Evolutionary conservation across 1,140 invertebrate genomes (phyloP), one percentile per base, ranked within the genome.

Genomic region (Papilio glaucus): DNA sequence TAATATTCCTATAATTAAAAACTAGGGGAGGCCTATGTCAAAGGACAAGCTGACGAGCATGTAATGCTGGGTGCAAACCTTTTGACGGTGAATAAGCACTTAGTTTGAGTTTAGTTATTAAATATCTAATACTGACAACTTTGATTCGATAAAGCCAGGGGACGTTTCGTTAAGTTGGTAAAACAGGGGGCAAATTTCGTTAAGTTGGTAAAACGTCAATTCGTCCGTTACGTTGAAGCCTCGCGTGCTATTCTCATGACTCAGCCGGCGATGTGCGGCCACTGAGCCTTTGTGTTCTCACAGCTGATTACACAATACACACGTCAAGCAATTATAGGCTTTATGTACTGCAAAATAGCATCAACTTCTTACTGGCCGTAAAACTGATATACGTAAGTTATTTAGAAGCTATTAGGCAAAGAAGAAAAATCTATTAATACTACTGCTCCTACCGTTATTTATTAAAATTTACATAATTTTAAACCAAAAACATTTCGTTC

Each of bases 281-380:
- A 8, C 9, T 10, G 21, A 61, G 21, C 13, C 60, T 61, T 37
- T 61, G 13, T 33, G 57, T 12, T 18, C 10, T 15, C 60, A 37
- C 60, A 61, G 60, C 60, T 61, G 60, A 61, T 61, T 33, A 61
- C 13, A 61, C 60, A 61, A 15, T 10, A 37, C 29, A 13, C 9
- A 5, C 13, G 5, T 9, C 60, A 37, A n/a, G 60, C 29, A 4
- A 37, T 15, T 61, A 33, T 37, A 18, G 7, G 0, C 60, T 37
- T n/a, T 33, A 61, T 61, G n/a, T 8, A 9, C 0, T 21, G 12
- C 0, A 26, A 9, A 26, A 12, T 24, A 57, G 21, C 5, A 21
- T 24, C 10, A 24, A 12, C 18, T 24, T 57, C 21, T 24, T 57
- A 26, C 10, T 12, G 24, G 10, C 21, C 6, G 3, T 26, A 13